Conservation (phyloP, 2,888 invertebrate genomes). For the Macropis europaea region DNA sequence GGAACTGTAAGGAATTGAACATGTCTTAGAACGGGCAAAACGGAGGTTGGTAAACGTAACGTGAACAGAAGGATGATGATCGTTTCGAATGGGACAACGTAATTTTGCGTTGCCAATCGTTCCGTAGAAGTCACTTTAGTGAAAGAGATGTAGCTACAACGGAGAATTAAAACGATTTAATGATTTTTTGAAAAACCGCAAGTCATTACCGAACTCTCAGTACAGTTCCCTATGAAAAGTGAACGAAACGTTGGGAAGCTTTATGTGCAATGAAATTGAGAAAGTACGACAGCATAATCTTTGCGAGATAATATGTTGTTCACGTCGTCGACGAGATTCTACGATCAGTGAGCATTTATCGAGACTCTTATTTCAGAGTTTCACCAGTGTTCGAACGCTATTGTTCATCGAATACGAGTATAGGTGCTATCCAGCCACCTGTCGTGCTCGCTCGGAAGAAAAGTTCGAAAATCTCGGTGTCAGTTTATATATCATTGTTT, state of each 20-base stretch:
- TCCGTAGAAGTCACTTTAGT: slow-evolving; percentile 39
- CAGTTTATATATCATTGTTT: too few species aligned
- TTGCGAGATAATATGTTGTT: neutral
- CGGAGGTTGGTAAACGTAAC: neutral
- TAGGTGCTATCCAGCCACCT: neutral
- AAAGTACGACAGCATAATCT: slow-evolving; percentile 2
- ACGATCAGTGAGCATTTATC: neutral
- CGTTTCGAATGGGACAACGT: neutral
- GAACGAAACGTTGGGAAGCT: neutral
- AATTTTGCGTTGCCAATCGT: slow-evolving; percentile 39
- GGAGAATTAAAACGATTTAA: neutral
- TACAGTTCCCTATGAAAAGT: neutral
- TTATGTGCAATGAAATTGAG: neutral
- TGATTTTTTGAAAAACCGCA: neutral
- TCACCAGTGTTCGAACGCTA: neutral
- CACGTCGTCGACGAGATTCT: neutral
- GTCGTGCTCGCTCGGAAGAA: neutral
- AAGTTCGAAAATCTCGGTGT: neutral
- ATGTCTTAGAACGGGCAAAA: too few species aligned
- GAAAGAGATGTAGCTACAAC: slow-evolving; percentile 36
- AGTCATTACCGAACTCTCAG: neutral
- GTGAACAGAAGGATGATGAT: neutral
- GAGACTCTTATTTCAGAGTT: neutral
- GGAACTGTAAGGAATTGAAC: too few species aligned
- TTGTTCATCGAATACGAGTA: neutral